Evolutionary conservation across 2,888 invertebrate species (phyloP), one percentile per base, ranked within the genome.

Genomic region (Ypsolopha sequella): DNA sequence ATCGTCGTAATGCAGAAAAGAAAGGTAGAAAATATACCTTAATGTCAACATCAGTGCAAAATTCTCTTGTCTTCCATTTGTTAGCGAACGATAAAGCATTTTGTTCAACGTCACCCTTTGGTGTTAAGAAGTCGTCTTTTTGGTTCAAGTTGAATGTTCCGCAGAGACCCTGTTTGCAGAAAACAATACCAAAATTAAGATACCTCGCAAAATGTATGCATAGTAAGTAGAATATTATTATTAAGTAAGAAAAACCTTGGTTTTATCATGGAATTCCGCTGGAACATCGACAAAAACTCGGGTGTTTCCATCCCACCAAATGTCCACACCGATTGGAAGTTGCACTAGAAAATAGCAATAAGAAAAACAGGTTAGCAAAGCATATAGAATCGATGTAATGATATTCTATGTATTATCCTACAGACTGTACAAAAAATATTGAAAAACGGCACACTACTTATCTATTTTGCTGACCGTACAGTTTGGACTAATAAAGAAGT

Each of bases 231-330:
- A n/a, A n/a, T n/a, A n/a, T n/a, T n/a, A n/a, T n/a, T n/a, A n/a
- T n/a, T n/a, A n/a, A 24, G 24, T 24, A 24, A 24, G 2, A 24
- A 33, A 51, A 74, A 89, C 90, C 80, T 86, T 88, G 0, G 93
- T 93, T 65, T 90, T 87, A 55, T 89, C 92, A 56, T 90, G 88
- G 63, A 92, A 92, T 34, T 85, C 78, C 0, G 94, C 88, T 0
- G 94, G 93, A 0, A 94, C 92, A 65, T 95, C 94, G 9, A 97
- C 88, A 62, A 96, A 95, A 0, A 93, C 92, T 35, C 95, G 88
- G 0, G 95, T 94, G 51, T 91, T 89, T 24, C 96, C 95, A 68
- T 97, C 96, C 97, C 97, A 97, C 92, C 95, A 93, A 7, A 97
- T 70, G 57, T 92, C 91, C 3, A 95, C 80, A 44, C 92, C 93